Base-by-base conservation (phyloP, 2,113 vertebrate genomes). In the Gopherus evgoodei region DNA sequence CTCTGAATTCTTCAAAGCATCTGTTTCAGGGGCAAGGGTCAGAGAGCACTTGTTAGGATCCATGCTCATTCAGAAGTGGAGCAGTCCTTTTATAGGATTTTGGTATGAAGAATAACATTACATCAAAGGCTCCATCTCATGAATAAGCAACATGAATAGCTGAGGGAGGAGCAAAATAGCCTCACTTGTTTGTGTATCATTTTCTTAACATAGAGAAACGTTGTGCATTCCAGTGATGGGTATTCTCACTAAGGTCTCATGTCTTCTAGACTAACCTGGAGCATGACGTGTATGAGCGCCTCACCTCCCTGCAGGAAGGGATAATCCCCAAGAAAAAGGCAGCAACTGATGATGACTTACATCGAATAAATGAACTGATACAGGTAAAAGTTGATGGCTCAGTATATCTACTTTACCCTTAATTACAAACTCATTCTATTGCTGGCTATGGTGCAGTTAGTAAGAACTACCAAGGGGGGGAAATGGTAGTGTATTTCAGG, bases 321-420 rank as follows among this genome's bases (percentile, higher is more conserved):
- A 99, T 99, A 72, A 99, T 99, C 84, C 99, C 99, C 19, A 99
- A 99, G 98, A 99, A 99, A 98, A 99, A 99, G 94, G 99, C 99
- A 0, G 99, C 99, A 0, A 98, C 99, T 0, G 99, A 99, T 16
- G 99, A 99, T 2, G 99, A 99, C 91, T 98, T 99, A 47, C 99
- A 99, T 96, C 98, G 99, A 94, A 99, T 99, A 97, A 99, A 99
- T 11, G 99, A 99, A 86, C 99, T 99, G 29, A 99, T 99, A 96
- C 99, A 99, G 99, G 99, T 99, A 47, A 27, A 97, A 88, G 49
- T 35, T 72, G 78, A 54, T 54, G 53, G 25, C 57, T 47, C 92
- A 21, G 35, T 49, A 13, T 52, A 86, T 11, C 13, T 82, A 5
- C 13, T 83, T 90, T 5, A 25, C 47, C 29, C 14, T 44, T 21